Evolutionary conservation across 2,797 vertebrate species (phyloP).

Genomic region (Esox masquinongy): DNA sequence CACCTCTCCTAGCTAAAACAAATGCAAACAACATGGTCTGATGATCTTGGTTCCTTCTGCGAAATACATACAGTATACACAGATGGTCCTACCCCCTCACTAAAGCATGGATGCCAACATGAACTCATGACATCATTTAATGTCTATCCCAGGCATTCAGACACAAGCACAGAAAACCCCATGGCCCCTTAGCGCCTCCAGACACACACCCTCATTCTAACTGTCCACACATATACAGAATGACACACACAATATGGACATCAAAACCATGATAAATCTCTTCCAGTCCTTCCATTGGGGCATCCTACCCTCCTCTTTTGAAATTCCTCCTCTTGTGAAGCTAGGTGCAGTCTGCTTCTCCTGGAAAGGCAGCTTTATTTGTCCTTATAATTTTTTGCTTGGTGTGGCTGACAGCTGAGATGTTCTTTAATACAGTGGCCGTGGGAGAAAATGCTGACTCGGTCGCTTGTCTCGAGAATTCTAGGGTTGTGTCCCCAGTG

Average conservation of each 20-base stretch:
- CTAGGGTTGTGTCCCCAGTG: conserved; percentile 43
- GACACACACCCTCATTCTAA: conserved; percentile 4
- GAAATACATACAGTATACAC: not conserved
- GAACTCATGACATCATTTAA: not conserved
- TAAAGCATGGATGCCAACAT: not conserved
- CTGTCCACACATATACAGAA: not conserved
- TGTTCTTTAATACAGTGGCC: conserved; percentile 69
- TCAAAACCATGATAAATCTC: conserved; percentile 1
- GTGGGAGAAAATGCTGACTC: conserved; percentile 77
- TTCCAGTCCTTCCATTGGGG: conserved; percentile 27
- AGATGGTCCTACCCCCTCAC: not conserved
- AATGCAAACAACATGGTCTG: conserved; percentile 6
- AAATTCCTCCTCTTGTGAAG: conserved; percentile 32
- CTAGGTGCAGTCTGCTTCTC: conserved; percentile 1
- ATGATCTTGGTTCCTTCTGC: not conserved
- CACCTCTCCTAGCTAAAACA: not conserved
- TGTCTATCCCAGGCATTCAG: not conserved
- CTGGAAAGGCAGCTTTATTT: conserved; percentile 63
- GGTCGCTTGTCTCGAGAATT: conserved; percentile 75
- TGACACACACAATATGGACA: not conserved
- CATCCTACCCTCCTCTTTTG: conserved; percentile 37
- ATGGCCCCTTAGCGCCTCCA: no score
- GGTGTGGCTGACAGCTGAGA: conserved; percentile 68
- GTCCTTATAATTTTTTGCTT: conserved; percentile 66
- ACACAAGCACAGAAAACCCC: not conserved